phyloP scores from a whole-genome alignment of 2,888 invertebrate genomes.

The Lordiphosa andalusiaca region DNA sequence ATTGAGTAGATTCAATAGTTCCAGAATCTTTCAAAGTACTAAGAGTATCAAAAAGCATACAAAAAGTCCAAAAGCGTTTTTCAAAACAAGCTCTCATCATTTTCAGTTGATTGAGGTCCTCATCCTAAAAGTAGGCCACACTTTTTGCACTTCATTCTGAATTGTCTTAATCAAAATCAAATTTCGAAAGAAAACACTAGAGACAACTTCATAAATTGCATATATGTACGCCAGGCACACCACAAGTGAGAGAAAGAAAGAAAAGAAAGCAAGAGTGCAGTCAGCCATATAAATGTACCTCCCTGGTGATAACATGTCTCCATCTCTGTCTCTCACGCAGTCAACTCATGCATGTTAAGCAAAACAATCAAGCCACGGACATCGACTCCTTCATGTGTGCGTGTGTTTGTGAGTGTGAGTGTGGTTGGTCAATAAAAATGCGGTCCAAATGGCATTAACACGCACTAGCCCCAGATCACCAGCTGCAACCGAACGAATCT shows the following conservation, averaged over 20 bases:
- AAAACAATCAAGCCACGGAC: slow-evolving; percentile 58
- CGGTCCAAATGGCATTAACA: slow-evolving; percentile 69
- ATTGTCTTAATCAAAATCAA: slow-evolving; percentile 1
- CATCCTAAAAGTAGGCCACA: too few species aligned
- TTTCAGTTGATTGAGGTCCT: too few species aligned
- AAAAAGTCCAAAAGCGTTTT: too few species aligned
- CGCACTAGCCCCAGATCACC: slow-evolving; percentile 40
- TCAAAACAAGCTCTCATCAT: too few species aligned
- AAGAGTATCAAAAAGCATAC: too few species aligned
- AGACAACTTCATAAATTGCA: slow-evolving; percentile 4
- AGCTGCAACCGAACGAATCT: slow-evolving; percentile 25
- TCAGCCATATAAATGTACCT: not conserved
- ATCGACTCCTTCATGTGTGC: slow-evolving; percentile 18
- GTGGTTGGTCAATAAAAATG: slow-evolving; percentile 68
- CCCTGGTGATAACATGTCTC: slow-evolving; percentile 5
- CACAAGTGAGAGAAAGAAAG: not conserved
- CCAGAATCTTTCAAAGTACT: too few species aligned
- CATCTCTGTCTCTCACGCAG: slow-evolving; percentile 19
- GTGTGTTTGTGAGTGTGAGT: slow-evolving; percentile 4
- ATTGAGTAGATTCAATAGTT: too few species aligned
- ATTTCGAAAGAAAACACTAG: not conserved
- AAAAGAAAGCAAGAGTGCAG: not conserved
- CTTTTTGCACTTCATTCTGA: not conserved
- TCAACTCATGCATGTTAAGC: slow-evolving; percentile 42
- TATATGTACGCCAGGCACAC: not conserved